phyloP scores from a whole-genome alignment of 2,113 vertebrate genomes.

The Podilymbus podiceps region DNA sequence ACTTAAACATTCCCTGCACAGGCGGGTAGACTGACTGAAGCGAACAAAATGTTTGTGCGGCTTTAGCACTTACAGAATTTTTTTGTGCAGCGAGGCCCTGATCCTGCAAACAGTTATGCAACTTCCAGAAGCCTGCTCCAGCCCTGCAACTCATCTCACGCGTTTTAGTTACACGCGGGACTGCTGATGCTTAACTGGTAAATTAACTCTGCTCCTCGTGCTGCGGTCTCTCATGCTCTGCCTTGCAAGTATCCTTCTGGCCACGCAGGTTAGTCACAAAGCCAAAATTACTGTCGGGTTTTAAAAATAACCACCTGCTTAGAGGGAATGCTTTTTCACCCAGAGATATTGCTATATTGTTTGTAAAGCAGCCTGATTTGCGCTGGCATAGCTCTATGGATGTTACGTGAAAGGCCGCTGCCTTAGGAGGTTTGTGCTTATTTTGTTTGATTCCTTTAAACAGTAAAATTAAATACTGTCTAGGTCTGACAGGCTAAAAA shows the following conservation, averaged over 20 bases:
- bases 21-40: background rate
- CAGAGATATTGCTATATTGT: background rate
- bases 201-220: background rate
- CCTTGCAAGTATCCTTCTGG: background rate
- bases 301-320: background rate
- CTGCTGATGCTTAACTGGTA: background rate
- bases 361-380: background rate
- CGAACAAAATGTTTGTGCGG: accelerated
- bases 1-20: background rate
- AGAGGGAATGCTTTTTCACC: background rate
- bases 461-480: constrained; percentile 24
- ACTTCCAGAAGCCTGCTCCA: background rate
- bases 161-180: background rate
- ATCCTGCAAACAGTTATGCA: background rate
- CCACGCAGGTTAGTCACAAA: background rate
- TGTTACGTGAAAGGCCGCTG: background rate
- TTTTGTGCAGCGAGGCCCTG: background rate
- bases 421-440: constrained; percentile 5
- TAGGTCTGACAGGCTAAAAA: constrained; percentile 28
- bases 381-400: background rate
- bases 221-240: background rate
- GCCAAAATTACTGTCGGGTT: background rate
- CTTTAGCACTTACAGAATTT: background rate
- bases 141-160: background rate
- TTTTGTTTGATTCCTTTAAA: background rate